A percentile compares a stretch with the other conserved stretches of the same genome.
Evolutionary conservation across 2,888 invertebrate genomes (phyloP).

Genomic region (Cepaea hortensis): DNA sequence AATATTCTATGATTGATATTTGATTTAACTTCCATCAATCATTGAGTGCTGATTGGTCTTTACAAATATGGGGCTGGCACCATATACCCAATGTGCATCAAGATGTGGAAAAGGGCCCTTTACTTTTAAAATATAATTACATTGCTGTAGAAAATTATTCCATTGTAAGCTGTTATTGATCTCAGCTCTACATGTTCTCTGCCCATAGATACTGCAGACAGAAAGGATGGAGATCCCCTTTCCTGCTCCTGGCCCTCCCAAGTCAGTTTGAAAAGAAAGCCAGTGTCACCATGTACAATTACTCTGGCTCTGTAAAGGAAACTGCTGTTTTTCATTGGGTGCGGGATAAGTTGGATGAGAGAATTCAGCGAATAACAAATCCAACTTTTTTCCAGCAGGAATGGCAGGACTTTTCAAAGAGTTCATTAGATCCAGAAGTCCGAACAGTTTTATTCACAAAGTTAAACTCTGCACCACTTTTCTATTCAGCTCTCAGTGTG

Average conservation of each 20-base stretch:
- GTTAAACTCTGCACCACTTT: conserved; percentile 77
- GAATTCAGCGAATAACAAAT: conserved; percentile 73
- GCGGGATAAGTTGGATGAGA: conserved; percentile 75
- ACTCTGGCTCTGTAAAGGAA: conserved; percentile 67
- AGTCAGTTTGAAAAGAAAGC: conserved; percentile 77
- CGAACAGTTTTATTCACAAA: conserved; percentile 77
- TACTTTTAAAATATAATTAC: too few species aligned
- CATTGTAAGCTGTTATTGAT: background rate
- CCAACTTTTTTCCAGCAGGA: conserved; percentile 70
- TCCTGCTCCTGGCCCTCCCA: conserved; percentile 78
- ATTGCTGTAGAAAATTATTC: too few species aligned
- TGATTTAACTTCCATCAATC: too few species aligned
- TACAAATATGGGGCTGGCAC: too few species aligned
- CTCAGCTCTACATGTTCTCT: background rate
- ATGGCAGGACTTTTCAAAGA: conserved; percentile 70
- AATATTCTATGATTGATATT: too few species aligned
- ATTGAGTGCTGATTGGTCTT: too few species aligned
- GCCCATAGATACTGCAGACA: conserved; percentile 76
- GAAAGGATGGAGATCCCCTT: conserved; percentile 77
- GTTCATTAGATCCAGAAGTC: conserved; percentile 64
- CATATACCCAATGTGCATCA: too few species aligned
- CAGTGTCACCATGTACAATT: conserved; percentile 76
- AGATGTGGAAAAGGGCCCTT: too few species aligned
- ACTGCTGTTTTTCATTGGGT: conserved; percentile 77
- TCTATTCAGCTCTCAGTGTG: conserved; percentile 78